phyloP scores from a whole-genome alignment of 2,888 invertebrate species.

The Micropterix aruncella region DNA sequence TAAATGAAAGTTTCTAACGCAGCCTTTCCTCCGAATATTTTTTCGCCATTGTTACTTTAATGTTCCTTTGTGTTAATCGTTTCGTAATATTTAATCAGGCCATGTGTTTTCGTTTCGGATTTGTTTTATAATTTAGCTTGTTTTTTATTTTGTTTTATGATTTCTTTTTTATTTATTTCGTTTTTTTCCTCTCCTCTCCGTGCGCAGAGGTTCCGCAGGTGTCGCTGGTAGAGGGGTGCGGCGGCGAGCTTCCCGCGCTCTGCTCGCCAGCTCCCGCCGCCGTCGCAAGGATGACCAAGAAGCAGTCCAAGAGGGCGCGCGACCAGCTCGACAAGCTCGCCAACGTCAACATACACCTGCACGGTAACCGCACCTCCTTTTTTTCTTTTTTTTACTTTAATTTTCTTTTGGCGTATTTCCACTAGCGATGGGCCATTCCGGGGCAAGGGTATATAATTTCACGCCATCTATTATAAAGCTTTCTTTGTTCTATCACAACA shows the following conservation, averaged over 20 bases:
- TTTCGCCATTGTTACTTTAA: not conserved
- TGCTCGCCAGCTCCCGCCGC: constrained; percentile 35
- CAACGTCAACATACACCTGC: constrained; percentile 70
- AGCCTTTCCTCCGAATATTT: too few species aligned
- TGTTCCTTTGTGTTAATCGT: constrained; percentile 9
- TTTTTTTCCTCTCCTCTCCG: constrained; percentile 14
- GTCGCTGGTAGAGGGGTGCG: constrained; percentile 37
- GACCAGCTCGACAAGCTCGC: constrained; percentile 61
- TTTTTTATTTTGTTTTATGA: constrained; percentile 17
- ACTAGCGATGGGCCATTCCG: too few species aligned
- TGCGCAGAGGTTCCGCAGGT: constrained; percentile 42
- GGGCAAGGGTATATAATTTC: too few species aligned
- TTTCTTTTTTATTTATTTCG: constrained; percentile 14
- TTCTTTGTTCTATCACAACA: too few species aligned
- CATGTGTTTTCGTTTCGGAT: constrained; percentile 3
- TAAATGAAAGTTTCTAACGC: too few species aligned
- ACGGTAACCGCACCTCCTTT: too few species aligned
- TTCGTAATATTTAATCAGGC: not conserved
- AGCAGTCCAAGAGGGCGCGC: constrained; percentile 43
- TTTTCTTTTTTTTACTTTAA: too few species aligned
- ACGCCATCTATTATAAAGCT: too few species aligned
- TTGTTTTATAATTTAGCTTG: constrained; percentile 14
- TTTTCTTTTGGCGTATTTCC: too few species aligned
- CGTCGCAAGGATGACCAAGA: constrained; percentile 42
- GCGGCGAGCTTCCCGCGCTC: constrained; percentile 37